These are phyloP conservation scores for Vespertilio murinus DNA, from an alignment of 2,797 vertebrate genomes.

Conservation along the genomic window DNA sequence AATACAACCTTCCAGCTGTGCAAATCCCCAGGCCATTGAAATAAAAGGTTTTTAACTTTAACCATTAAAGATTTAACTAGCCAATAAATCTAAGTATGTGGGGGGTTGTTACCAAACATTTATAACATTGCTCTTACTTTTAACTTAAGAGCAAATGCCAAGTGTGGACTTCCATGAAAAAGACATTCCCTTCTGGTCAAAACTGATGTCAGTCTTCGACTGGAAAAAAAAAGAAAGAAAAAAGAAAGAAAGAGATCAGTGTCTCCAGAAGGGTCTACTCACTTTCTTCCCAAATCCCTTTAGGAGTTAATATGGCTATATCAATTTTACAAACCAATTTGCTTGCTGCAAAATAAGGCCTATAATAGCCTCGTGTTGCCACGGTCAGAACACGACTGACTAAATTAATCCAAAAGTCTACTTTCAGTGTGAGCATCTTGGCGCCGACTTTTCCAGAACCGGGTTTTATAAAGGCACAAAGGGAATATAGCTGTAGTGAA, in stretches of 20 bases:
- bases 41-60: conserved; percentile 80
- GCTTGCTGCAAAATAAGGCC: conserved; percentile 32
- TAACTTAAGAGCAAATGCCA: conserved; percentile 76
- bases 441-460: conserved; percentile 53
- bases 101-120: conserved; percentile 78
- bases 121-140: conserved; percentile 79
- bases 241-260: conserved; percentile 31
- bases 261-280: conserved; percentile 52
- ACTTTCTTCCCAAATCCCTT: conserved; percentile 61
- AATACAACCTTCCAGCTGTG: conserved; percentile 80
- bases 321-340: conserved; percentile 77
- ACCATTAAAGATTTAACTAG: conserved; percentile 85
- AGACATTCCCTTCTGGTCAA: conserved; percentile 64
- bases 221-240: background rate
- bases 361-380: conserved; percentile 4
- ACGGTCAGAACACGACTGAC: background rate
- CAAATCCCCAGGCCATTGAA: conserved; percentile 80
- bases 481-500: conserved; percentile 68
- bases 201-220: conserved; percentile 39
- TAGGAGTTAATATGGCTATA: conserved; percentile 55
- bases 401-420: conserved; percentile 44
- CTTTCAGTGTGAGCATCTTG: conserved; percentile 44
- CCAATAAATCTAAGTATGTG: conserved; percentile 82
- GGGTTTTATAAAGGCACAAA: conserved; percentile 72
- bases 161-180: conserved; percentile 76